Percentiles rank a stretch among this genome's conserved stretches.
Evolutionary conservation across 1,140 invertebrate species (phyloP).

Genomic region (Onthophagus taurus): DNA sequence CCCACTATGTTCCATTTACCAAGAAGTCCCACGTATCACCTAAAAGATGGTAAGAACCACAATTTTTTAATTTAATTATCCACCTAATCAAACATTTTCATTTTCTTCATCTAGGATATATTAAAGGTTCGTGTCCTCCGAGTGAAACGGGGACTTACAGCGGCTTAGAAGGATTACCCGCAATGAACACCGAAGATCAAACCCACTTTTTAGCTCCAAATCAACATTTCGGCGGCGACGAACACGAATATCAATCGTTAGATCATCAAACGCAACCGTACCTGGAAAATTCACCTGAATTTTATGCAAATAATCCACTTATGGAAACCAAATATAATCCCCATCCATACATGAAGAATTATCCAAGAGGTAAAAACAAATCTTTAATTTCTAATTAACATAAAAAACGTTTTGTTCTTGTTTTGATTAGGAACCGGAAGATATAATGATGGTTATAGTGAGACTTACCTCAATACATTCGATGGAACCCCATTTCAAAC

Average conservation of each 20-base stretch:
- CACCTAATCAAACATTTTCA: background rate
- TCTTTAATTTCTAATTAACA: background rate
- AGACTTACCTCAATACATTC: slow-evolving; percentile 51
- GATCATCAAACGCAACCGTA: slow-evolving; percentile 47
- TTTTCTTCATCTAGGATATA: too few relatives aligned
- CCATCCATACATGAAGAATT: slow-evolving; percentile 54
- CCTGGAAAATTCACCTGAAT: slow-evolving; percentile 62
- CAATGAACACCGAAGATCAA: slow-evolving; percentile 25
- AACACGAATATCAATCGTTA: slow-evolving; percentile 62
- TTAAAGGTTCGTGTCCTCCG: slow-evolving; percentile 30
- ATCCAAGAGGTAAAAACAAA: slow-evolving; percentile 49
- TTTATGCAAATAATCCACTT: slow-evolving; percentile 53
- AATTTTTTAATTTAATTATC: too few relatives aligned
- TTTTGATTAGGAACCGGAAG: slow-evolving; percentile 45
- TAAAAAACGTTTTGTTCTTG: slow-evolving; percentile 11
- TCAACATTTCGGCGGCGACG: slow-evolving; percentile 47
- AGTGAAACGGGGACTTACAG: slow-evolving; percentile 23
- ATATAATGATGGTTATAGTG: slow-evolving; percentile 56
- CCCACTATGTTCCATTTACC: slow-evolving; percentile 26
- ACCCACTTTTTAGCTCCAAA: slow-evolving; percentile 36
- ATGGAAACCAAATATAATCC: slow-evolving; percentile 61
- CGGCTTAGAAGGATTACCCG: slow-evolving; percentile 23
- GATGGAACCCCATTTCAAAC: slow-evolving; percentile 70
- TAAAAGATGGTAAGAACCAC: slow-evolving; percentile 34
- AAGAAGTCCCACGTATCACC: slow-evolving; percentile 32